Percentiles rank a stretch among this genome's conserved stretches.
Evolutionary conservation across 2,113 vertebrate genomes (phyloP).

Genomic region (Pitta sordida): DNA sequence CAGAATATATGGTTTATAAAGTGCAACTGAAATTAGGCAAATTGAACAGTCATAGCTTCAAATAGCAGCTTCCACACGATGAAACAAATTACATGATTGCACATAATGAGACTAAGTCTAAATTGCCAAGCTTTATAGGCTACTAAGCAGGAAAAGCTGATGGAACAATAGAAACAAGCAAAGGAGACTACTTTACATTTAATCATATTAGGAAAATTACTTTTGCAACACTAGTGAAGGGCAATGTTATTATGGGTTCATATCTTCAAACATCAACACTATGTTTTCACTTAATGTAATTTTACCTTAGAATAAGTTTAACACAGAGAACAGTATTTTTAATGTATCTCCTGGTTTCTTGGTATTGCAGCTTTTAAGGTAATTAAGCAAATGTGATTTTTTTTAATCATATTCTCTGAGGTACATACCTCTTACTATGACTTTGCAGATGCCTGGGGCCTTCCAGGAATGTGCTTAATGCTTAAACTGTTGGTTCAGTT

Average conservation of each 20-base stretch:
- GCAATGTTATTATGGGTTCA: not conserved
- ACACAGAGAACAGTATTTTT: not conserved
- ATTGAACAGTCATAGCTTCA: not conserved
- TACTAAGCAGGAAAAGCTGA: constrained; percentile 18
- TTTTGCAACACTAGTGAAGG: not conserved
- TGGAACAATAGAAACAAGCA: not conserved
- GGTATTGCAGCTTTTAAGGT: not conserved
- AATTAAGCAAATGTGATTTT: not conserved
- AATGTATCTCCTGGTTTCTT: not conserved
- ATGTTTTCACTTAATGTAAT: not conserved
- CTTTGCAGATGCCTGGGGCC: not conserved
- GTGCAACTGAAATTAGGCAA: not conserved
- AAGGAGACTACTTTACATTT: not conserved
- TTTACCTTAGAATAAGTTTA: constrained; percentile 4
- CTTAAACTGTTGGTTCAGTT: not conserved
- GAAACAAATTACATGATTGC: constrained; percentile 33
- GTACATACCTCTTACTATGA: not conserved
- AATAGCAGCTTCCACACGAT: constrained; percentile 7
- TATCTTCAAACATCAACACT: not conserved
- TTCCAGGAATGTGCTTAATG: not conserved
- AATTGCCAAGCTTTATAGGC: constrained; percentile 2
- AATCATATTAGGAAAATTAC: not conserved
- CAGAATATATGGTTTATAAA: not conserved
- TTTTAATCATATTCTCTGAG: not conserved
- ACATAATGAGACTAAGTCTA: constrained; percentile 18